A percentile compares a stretch with the other conserved stretches of the same genome.
phyloP scores from a whole-genome alignment of 1,140 invertebrate genomes.

The Drosophila nigrodunni region DNA sequence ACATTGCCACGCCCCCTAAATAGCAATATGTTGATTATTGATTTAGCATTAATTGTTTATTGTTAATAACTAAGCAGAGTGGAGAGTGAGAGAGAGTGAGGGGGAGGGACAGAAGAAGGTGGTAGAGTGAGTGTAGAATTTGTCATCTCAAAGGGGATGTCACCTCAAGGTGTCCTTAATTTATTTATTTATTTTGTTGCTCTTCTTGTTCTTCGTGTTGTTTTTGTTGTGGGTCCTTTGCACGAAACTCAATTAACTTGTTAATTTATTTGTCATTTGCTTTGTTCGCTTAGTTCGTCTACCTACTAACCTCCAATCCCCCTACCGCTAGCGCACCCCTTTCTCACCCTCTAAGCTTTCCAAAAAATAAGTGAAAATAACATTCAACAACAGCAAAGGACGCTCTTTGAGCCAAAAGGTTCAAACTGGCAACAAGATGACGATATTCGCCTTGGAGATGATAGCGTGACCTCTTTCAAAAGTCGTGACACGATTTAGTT shows the following conservation, averaged over 20 bases:
- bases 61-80: constrained; percentile 62
- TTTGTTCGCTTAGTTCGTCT: constrained; percentile 61
- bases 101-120: too few relatives aligned
- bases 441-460: constrained; percentile 1
- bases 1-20: constrained; percentile 32
- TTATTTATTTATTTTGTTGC: constrained; percentile 11
- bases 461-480: too few relatives aligned
- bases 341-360: neutral
- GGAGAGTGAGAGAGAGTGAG: too few relatives aligned
- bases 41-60: constrained; percentile 81
- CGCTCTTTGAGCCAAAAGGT: neutral
- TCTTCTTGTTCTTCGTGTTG: neutral
- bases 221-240: constrained; percentile 32
- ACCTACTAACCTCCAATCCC: neutral
- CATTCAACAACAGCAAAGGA: constrained; percentile 13
- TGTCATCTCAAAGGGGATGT: constrained; percentile 32
- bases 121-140: too few relatives aligned
- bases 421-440: neutral
- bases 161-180: constrained; percentile 31
- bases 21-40: constrained; percentile 60
- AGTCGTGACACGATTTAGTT: too few relatives aligned
- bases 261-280: constrained; percentile 80
- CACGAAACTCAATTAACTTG: constrained; percentile 80
- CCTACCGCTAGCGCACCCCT: too few relatives aligned
- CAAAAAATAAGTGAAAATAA: constrained; percentile 27